Evolutionary conservation across 2,888 invertebrate species (phyloP).

Genomic region (Lottia scabra): DNA sequence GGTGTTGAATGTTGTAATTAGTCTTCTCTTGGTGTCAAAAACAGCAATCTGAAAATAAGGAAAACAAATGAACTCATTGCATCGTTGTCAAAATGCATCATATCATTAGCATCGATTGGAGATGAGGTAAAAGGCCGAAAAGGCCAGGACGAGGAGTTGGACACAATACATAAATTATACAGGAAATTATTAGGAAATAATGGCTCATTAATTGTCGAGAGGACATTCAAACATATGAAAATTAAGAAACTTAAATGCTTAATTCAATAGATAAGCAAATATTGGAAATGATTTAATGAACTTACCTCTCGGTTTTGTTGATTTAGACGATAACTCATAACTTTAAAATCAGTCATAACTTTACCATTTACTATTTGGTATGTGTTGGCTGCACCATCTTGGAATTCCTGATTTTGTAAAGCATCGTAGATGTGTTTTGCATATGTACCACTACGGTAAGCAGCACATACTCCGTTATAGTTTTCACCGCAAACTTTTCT

Average conservation of each 20-base stretch:
- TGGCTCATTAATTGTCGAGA: too few species aligned
- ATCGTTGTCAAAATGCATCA: too few species aligned
- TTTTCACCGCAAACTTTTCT: constrained; percentile 46
- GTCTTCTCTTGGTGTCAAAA: constrained; percentile 31
- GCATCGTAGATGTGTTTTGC: constrained; percentile 12
- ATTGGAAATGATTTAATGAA: neutral
- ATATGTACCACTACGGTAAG: constrained; percentile 8
- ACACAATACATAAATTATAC: too few species aligned
- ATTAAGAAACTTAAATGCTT: too few species aligned
- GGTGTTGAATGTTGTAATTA: constrained; percentile 23
- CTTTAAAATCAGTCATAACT: constrained; percentile 34
- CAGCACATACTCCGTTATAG: constrained; percentile 27
- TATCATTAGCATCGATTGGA: too few species aligned
- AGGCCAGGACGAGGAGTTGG: too few species aligned
- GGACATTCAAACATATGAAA: too few species aligned
- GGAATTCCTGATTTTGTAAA: constrained; percentile 26
- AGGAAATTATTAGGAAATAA: too few species aligned
- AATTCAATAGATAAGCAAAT: too few species aligned
- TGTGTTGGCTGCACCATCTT: constrained; percentile 11
- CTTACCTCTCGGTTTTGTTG: constrained; percentile 37
- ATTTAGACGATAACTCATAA: constrained; percentile 38
- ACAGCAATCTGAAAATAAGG: constrained; percentile 40
- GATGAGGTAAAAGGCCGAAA: too few species aligned
- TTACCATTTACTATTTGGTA: constrained; percentile 46
- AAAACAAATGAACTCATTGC: too few species aligned